Evolutionary conservation across 2,888 invertebrate genomes (phyloP), one percentile per base, ranked within the genome.

Genomic region (Sisyra nigra): DNA sequence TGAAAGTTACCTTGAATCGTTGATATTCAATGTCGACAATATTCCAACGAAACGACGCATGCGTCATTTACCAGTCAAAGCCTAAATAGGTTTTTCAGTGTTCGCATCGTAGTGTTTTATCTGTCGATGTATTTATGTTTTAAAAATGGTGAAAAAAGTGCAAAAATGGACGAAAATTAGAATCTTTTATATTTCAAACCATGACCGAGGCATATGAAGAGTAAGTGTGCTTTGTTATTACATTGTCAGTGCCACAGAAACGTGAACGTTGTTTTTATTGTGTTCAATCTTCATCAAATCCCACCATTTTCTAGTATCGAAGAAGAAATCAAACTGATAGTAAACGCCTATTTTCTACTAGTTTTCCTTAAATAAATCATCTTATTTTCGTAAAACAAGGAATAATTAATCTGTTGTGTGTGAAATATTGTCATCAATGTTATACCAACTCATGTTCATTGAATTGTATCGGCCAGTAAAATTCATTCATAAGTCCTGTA

Each of bases 131-230:
- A 74, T 74, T 73, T 74, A 78, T 76, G 76, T 76, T 71, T 71
- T 74, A 77, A 81, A 79, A 80, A 82, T 82, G 81, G 75, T 79
- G 79, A 76, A 77, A 74, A 75, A 73, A 73, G 77, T 74, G 73
- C 75, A 74, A 75, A 75, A 74, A 79, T 77, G 74, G 76, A 75
- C 75, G 74, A 77, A 73, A 75, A 80, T 76, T 84, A 82, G 78
- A 74, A 75, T 77, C 76, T 79, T 79, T 74, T 74, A 74, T 74
- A 76, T 75, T 68, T 78, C 79, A 71, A 82, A 84, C 71, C 83
- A 86, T 85, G 85, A 84, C 82, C 80, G 85, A 84, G 76, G 76
- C 78, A 77, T 80, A 77, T 80, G 85, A 86, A 75, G 82, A 83
- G 85, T 86, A 72, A 83, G 82, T 78, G 50, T 55, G 58, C 54